Percentiles rank a stretch among this genome's conserved stretches.
phyloP scores from a whole-genome alignment of 64 coral and sea anemone genomes.

The Porites australiensis region DNA sequence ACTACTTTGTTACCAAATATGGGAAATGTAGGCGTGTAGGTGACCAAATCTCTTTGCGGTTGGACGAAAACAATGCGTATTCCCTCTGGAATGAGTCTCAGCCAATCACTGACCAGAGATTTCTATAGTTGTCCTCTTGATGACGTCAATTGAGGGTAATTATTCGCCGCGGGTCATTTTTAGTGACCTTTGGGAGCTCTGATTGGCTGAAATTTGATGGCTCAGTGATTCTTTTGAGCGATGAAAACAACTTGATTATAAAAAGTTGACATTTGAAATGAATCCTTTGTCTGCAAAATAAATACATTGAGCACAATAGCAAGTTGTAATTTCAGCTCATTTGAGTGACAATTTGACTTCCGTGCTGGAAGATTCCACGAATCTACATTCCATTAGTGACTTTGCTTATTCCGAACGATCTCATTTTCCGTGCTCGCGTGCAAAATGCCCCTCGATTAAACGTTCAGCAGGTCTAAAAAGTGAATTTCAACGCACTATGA shows the following conservation, averaged over 20 bases:
- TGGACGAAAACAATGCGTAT: slow-evolving; percentile 24
- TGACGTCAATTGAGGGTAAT: slow-evolving; percentile 71
- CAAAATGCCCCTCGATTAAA: background rate
- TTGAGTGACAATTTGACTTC: slow-evolving; percentile 66
- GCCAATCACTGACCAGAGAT: slow-evolving; percentile 51
- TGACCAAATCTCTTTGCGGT: slow-evolving; percentile 74
- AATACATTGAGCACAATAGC: slow-evolving; percentile 41
- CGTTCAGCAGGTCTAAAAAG: background rate
- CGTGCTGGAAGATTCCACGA: slow-evolving; percentile 75
- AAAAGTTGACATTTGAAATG: slow-evolving; percentile 44
- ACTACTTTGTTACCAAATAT: slow-evolving; percentile 64
- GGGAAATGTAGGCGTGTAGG: slow-evolving; percentile 78
- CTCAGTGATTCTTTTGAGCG: slow-evolving; percentile 13
- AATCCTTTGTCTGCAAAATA: slow-evolving; percentile 63
- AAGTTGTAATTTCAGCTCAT: slow-evolving; percentile 51
- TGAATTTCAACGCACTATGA: background rate
- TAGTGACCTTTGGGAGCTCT: background rate
- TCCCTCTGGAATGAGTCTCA: slow-evolving; percentile 21
- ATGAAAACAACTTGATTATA: slow-evolving; percentile 64
- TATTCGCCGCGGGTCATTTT: slow-evolving; percentile 11
- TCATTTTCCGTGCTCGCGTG: background rate
- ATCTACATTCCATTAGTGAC: slow-evolving; percentile 60
- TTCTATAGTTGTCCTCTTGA: background rate
- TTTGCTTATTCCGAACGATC: background rate
- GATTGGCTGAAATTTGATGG: slow-evolving; percentile 38